Conservation (phyloP, 1,140 invertebrate species). For the Lepidurus couesii region DNA sequence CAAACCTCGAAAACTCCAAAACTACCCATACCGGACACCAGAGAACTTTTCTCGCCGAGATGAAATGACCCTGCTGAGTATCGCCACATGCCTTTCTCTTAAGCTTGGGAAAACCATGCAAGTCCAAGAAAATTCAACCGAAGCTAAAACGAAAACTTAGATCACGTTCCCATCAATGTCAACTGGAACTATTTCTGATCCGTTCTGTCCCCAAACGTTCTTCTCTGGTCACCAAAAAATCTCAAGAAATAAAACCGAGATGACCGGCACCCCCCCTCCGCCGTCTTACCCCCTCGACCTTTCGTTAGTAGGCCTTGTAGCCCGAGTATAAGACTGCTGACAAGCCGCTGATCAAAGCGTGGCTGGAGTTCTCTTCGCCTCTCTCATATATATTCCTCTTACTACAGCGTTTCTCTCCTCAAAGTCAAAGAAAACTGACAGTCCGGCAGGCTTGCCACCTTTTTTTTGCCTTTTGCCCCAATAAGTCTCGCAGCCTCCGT, state of each 20-base stretch:
- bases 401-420: constrained; percentile 1
- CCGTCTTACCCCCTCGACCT: background rate
- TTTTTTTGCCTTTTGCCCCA: constrained; percentile 10
- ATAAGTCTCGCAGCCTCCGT: constrained; percentile 7
- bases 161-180: no score
- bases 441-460: background rate
- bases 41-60: no score
- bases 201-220: background rate
- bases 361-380: background rate
- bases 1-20: background rate
- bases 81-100: no score
- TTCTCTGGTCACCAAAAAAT: background rate
- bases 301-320: background rate
- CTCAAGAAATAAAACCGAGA: background rate
- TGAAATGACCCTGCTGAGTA: no score
- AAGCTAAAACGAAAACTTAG: no score
- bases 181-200: no score
- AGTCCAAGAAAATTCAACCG: no score
- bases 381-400: constrained; percentile 10
- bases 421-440: constrained; percentile 15
- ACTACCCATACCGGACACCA: background rate
- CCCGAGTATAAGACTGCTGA: background rate
- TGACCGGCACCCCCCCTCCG: background rate
- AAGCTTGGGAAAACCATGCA: no score
- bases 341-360: constrained; percentile 16